Evolutionary conservation across 2,797 vertebrate genomes (phyloP).

Genomic region (Tarsius wallacei): DNA sequence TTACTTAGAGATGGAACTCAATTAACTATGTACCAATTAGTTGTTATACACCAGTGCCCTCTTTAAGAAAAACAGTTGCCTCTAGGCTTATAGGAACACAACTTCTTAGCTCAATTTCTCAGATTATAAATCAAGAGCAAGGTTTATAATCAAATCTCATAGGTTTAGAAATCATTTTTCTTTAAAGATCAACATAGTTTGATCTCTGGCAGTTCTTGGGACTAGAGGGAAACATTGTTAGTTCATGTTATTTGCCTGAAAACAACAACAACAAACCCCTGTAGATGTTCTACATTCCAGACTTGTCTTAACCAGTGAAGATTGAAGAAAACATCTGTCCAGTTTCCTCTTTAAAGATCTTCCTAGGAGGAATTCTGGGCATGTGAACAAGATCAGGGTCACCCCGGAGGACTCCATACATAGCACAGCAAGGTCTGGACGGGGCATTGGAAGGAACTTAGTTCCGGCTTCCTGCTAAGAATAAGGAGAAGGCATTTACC

Average conservation of each 20-base stretch:
- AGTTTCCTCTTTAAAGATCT: conserved; percentile 29
- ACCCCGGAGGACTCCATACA: neutral
- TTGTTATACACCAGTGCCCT: neutral
- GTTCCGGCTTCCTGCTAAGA: neutral
- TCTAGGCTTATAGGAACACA: neutral
- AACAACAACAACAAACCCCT: neutral
- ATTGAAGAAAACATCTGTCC: conserved; percentile 78
- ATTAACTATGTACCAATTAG: neutral
- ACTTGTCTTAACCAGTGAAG: conserved; percentile 56
- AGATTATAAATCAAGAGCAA: conserved; percentile 27
- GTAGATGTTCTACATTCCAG: conserved; percentile 30
- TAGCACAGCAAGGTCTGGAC: neutral
- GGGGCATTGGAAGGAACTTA: neutral
- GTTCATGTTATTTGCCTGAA: conserved; percentile 10
- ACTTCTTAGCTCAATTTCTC: neutral
- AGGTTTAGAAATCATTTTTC: conserved; percentile 51
- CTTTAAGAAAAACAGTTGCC: neutral
- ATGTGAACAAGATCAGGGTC: conserved; percentile 52
- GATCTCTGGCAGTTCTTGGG: conserved; percentile 31
- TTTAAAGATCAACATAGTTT: conserved; percentile 41
- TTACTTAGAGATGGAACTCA: neutral
- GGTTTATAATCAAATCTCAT: neutral
- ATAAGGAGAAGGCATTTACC: neutral
- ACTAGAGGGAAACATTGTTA: conserved; percentile 6
- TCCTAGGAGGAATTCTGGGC: conserved; percentile 53